These are phyloP conservation scores for Parasteatoda lunata DNA, from an alignment of 2,888 invertebrate species.

Conservation along the genomic window DNA sequence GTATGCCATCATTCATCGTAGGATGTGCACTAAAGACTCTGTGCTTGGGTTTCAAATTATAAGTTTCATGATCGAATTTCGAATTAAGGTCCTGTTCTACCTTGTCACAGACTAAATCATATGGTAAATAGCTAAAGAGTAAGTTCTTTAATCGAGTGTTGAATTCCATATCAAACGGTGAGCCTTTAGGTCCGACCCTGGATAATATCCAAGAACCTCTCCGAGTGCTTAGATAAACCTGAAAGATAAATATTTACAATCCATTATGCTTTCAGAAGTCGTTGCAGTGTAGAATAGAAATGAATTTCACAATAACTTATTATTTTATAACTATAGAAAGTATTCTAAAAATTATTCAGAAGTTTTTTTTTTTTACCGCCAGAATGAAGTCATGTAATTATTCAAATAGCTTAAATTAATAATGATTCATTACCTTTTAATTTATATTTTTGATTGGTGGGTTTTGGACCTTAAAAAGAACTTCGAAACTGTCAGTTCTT, in stretches of 20 bases:
- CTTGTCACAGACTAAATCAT: slow-evolving; percentile 1
- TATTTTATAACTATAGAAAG: not conserved
- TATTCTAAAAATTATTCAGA: not conserved
- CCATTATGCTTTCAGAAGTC: not conserved
- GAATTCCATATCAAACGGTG: slow-evolving; percentile 42
- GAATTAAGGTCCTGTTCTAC: slow-evolving; percentile 70
- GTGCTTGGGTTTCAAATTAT: slow-evolving; percentile 74
- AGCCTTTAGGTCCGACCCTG: slow-evolving; percentile 51
- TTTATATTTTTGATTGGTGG: too few relatives aligned
- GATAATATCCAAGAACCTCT: slow-evolving; percentile 60
- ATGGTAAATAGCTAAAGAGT: slow-evolving; percentile 17
- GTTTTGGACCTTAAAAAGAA: too few relatives aligned
- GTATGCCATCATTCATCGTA: slow-evolving; percentile 75
- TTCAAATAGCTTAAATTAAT: too few relatives aligned
- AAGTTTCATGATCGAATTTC: slow-evolving; percentile 74
- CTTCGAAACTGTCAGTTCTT: too few relatives aligned
- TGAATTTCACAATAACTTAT: too few relatives aligned
- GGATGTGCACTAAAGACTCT: slow-evolving; percentile 71
- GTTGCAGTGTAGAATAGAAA: too few relatives aligned
- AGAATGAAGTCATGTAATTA: too few relatives aligned
- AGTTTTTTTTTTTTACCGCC: not conserved
- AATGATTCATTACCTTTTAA: too few relatives aligned
- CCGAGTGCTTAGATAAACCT: slow-evolving; percentile 61
- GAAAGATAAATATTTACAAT: not conserved
- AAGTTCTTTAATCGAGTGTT: slow-evolving; percentile 6